Conservation (phyloP, 2,797 vertebrate species). For the Lithobates pipiens region DNA sequence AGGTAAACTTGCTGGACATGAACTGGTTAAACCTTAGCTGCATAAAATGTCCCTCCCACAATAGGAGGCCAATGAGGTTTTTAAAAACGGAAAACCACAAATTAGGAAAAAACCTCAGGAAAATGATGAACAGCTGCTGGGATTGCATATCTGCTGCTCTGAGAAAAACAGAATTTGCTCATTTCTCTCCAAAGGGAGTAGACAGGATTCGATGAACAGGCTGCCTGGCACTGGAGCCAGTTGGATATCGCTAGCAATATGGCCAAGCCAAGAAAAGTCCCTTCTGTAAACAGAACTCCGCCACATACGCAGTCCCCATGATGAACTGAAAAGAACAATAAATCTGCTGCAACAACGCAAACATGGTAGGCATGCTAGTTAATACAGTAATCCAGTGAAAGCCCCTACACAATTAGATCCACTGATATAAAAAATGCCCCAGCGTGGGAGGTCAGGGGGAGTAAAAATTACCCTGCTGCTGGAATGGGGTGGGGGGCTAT, state of each 20-base stretch:
- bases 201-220: neutral
- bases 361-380: neutral
- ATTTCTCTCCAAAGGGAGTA: conserved; percentile 26
- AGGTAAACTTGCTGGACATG: neutral
- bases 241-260: neutral
- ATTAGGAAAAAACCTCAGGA: neutral
- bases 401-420: too few relatives aligned
- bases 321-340: neutral
- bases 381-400: too few relatives aligned
- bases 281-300: neutral
- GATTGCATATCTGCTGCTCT: conserved; percentile 24
- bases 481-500: too few relatives aligned
- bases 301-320: neutral
- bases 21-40: neutral
- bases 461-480: too few relatives aligned
- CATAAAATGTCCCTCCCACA: neutral
- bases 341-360: neutral
- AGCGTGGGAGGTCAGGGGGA: too few relatives aligned
- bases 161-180: conserved; percentile 29
- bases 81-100: neutral
- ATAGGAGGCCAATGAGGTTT: neutral
- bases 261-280: conserved; percentile 18
- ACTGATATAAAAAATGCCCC: too few relatives aligned
- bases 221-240: neutral
- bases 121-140: conserved; percentile 1